Conservation (phyloP, 2,113 vertebrate species). For the Taxidea taxus region DNA sequence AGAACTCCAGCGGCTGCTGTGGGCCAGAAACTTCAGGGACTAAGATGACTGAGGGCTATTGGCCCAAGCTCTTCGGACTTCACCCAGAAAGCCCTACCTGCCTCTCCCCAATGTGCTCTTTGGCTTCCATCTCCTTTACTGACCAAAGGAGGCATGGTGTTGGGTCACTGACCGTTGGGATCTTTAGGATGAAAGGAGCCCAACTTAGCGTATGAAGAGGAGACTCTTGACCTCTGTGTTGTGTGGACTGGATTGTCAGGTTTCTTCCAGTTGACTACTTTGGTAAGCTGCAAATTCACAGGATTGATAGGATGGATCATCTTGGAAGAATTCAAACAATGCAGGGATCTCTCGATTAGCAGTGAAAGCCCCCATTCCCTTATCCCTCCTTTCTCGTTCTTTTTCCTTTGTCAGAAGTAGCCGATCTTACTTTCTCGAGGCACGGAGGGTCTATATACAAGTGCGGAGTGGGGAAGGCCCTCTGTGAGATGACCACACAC, state of each 20-base stretch:
- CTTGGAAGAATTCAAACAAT: not conserved
- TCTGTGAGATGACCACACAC: not conserved
- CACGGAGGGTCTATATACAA: rapidly evolving
- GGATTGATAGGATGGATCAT: not conserved
- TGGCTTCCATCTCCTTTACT: not conserved
- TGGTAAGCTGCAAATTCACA: not conserved
- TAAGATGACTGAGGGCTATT: too few relatives aligned
- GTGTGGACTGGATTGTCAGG: not conserved
- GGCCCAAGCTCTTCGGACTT: not conserved
- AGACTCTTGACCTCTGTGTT: not conserved
- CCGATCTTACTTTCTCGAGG: not conserved
- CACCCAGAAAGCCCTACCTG: not conserved
- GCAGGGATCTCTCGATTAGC: not conserved
- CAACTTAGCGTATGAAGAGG: not conserved
- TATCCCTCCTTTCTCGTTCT: not conserved
- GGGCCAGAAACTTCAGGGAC: not conserved
- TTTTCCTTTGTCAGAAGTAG: not conserved
- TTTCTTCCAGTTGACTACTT: not conserved
- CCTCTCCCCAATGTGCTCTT: rapidly evolving
- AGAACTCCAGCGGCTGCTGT: not conserved
- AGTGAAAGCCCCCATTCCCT: too few relatives aligned
- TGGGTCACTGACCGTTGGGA: not conserved
- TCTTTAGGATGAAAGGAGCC: not conserved
- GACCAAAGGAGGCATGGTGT: not conserved
- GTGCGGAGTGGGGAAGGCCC: not conserved